phyloP scores from a whole-genome alignment of 37 sponge, comb jelly and placozoan species.

The Geodia barretti region DNA sequence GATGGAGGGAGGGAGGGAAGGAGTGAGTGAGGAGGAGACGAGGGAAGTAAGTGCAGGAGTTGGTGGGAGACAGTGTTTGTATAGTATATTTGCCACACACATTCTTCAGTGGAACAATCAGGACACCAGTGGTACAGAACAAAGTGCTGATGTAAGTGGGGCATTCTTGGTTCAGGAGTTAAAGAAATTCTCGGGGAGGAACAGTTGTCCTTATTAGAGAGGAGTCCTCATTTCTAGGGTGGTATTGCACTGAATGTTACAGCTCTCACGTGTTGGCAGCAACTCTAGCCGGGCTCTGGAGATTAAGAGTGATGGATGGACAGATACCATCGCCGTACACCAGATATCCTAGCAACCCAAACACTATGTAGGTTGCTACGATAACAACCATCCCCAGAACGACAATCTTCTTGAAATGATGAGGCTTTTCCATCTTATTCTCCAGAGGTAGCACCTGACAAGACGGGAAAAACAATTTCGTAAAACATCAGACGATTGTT shows the following conservation, averaged over 20 bases:
- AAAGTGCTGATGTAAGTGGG: not conserved
- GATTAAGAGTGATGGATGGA: slow-evolving; percentile 69
- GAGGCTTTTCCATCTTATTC: slow-evolving; percentile 86
- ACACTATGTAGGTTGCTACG: slow-evolving; percentile 9
- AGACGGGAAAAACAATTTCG: too few species aligned
- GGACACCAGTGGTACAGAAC: not conserved
- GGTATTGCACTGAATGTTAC: not conserved
- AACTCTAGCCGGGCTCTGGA: not conserved
- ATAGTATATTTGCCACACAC: too few species aligned
- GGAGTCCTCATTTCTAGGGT: not conserved
- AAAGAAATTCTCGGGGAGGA: not conserved
- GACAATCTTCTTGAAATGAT: slow-evolving; percentile 48
- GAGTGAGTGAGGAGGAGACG: too few species aligned
- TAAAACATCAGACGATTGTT: too few species aligned
- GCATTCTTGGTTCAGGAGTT: not conserved
- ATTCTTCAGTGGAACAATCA: not conserved
- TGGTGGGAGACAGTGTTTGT: too few species aligned
- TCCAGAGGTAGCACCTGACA: slow-evolving; percentile 88
- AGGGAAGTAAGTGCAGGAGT: too few species aligned
- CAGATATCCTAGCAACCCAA: slow-evolving; percentile 75
- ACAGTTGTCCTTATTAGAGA: not conserved
- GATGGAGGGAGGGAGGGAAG: not conserved
- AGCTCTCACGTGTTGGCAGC: slow-evolving; percentile 27
- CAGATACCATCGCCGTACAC: slow-evolving; percentile 62
- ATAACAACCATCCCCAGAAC: slow-evolving; percentile 55